Evolutionary conservation across 2,113 vertebrate species (phyloP).

Genomic region (Australoheros scitulus): DNA sequence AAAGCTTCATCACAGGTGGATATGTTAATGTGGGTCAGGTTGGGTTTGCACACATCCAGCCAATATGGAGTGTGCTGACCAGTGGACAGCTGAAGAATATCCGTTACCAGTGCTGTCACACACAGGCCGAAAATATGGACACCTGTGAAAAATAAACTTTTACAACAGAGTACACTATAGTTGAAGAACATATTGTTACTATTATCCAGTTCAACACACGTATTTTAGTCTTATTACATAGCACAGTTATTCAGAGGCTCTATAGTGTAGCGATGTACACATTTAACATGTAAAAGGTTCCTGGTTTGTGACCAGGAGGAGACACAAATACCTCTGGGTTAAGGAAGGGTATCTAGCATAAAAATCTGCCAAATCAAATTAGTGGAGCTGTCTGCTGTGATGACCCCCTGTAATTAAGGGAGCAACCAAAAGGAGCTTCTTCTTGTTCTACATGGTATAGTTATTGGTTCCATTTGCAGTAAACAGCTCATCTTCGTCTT

Average conservation of each 20-base stretch:
- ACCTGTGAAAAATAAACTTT: conserved; percentile 71
- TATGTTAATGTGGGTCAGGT: conserved; percentile 92
- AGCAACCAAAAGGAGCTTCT: too few relatives aligned
- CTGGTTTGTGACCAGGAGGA: too few relatives aligned
- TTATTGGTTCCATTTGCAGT: too few relatives aligned
- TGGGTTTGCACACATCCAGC: conserved; percentile 97
- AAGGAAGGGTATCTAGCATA: background rate
- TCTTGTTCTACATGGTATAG: too few relatives aligned
- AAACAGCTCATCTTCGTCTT: background rate
- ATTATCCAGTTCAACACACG: background rate
- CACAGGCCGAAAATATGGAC: conserved; percentile 97
- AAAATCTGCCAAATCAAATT: background rate
- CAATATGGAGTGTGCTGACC: conserved; percentile 97
- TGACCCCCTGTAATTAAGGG: background rate
- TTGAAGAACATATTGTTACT: background rate
- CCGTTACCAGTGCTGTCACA: conserved; percentile 95
- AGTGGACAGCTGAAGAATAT: conserved; percentile 95
- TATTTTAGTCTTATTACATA: background rate
- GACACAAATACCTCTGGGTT: background rate
- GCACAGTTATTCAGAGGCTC: background rate
- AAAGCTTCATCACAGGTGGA: conserved; percentile 93
- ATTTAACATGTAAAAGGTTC: too few relatives aligned
- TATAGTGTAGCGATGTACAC: too few relatives aligned
- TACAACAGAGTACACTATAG: background rate
- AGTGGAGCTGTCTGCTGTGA: background rate